Base-by-base conservation (phyloP, 2,113 vertebrate genomes). In the Herpetotheres cachinnans region DNA sequence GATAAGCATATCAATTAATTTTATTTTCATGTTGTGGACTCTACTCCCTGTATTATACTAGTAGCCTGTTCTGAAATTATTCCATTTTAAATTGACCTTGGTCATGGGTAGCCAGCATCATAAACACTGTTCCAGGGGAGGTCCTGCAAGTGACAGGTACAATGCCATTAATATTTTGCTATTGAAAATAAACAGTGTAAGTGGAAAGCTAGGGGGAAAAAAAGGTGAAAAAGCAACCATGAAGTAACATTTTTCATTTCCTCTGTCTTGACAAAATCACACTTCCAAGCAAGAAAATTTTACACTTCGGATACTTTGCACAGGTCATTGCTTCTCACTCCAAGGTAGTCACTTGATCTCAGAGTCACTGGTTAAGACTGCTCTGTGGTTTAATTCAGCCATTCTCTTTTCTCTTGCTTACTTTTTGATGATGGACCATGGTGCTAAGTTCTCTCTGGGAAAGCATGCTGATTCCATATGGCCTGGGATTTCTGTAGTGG, bases 391-490 rank as follows among this genome's bases (percentile, higher is more conserved):
- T 96, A 92, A 95, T 96, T 94, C 95, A 92, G 85, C 93, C 88
- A 26, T 88, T 85, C 71, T 70, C n/a, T 90, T 93, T 90, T 65
- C 90, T 85, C 22, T 62, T 87, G 62, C 84, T 90, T 97, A 72
- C 81, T 90, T 94, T 79, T 82, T 91, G 66, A 72, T 94, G 85
- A 91, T 91, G 85, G 83, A 95, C 87, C 79, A 16, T 10, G 14
- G 79, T 92, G 87, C 87, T 94, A 85, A 94, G 71, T 88, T 94
- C 78, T 92, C 93, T 83, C 73, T 96, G 97, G 88, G 66, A 94
- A 90, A 80, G 66, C 93, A 49, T 80, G 87, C 87, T 96, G 95
- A 84, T 96, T 96, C 96, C 92, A 90, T 97, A 93, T 97, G 96
- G 63, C 93, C 91, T 95, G 93, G 86, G 93, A 96, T 95, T 96